Conservation (phyloP, 2,888 invertebrate species). For the Sclerodermus sp. region DNA sequence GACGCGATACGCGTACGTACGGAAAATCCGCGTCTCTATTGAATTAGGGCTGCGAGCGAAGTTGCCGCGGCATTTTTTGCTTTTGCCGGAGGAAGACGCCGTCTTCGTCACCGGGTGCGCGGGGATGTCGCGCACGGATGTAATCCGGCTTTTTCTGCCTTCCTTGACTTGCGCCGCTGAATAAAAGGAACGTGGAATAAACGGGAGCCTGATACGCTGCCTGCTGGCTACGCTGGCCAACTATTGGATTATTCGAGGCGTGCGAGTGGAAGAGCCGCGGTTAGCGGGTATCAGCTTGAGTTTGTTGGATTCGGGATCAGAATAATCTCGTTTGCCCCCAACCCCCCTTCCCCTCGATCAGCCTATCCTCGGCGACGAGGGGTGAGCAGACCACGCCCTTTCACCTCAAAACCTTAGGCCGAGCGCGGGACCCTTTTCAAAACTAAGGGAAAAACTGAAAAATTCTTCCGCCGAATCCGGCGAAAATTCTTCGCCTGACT, state of each 20-base stretch:
- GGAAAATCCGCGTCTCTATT: too few species aligned
- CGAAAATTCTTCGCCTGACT: too few species aligned
- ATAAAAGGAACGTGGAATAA: neutral
- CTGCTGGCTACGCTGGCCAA: constrained; percentile 28
- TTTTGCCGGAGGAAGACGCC: too few species aligned
- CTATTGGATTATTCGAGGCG: constrained; percentile 55
- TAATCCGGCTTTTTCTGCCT: constrained; percentile 33
- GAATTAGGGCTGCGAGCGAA: too few species aligned
- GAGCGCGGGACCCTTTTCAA: too few species aligned
- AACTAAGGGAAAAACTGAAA: too few species aligned
- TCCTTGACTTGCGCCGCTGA: constrained; percentile 20
- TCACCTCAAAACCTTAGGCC: neutral
- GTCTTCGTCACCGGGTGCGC: neutral
- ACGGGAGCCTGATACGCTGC: constrained; percentile 1
- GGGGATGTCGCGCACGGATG: constrained; percentile 9
- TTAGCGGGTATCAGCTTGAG: constrained; percentile 54
- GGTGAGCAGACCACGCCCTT: constrained; percentile 55
- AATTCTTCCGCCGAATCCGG: too few species aligned
- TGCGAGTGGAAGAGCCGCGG: constrained; percentile 42
- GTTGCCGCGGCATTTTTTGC: too few species aligned
- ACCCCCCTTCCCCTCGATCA: constrained; percentile 37
- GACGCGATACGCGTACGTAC: too few species aligned
- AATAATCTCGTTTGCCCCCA: constrained; percentile 54
- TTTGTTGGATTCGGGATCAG: constrained; percentile 58
- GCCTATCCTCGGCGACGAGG: constrained; percentile 51